Evolutionary conservation across 2,113 vertebrate species (phyloP), one percentile per base, ranked within the genome.

Genomic region (Athene noctua): DNA sequence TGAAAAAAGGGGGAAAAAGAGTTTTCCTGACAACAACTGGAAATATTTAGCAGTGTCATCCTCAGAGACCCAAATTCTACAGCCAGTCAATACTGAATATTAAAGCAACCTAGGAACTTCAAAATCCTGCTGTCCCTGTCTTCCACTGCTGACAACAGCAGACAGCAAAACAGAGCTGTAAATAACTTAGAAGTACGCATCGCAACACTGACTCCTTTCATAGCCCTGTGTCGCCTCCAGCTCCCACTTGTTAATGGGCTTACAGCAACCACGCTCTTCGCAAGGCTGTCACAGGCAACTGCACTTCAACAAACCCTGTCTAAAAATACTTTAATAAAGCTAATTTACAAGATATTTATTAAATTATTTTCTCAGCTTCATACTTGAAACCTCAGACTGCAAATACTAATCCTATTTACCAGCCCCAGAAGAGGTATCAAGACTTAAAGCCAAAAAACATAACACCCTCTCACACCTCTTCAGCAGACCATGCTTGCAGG

Each of bases 161-260:
- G 75, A 61, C 70, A 93, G 87, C 58, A 77, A 90, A 80, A 82
- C 40, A 90, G 90, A 91, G 87, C 90, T 92, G 90, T 70, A 89
- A 87, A 68, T 82, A 88, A 73, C 81, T 94, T 6, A 65, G 58
- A 84, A 70, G 68, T 40, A 87, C 0, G 0, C 29, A 73, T 32
- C 0, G 0, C 93, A 93, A 89, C 84, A 70, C 74, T 94, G 93
- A 66, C 82, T 97, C 92, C 85, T 92, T 94, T 94, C 96, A 95
- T 16, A 88, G 92, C 58, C 46, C 20, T 0, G 0, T 0, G 1
- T 66, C 0, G 5, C 88, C 81, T 90, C 74, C 93, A 73, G 85
- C 90, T 85, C 55, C 81, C 44, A 14, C 90, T 85, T 65, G 54
- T 57, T 93, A 79, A 88, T 22, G 62, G 0, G 3, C 89, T 94